phyloP scores from a whole-genome alignment of 1,140 invertebrate genomes.

The Sinella curviseta region DNA sequence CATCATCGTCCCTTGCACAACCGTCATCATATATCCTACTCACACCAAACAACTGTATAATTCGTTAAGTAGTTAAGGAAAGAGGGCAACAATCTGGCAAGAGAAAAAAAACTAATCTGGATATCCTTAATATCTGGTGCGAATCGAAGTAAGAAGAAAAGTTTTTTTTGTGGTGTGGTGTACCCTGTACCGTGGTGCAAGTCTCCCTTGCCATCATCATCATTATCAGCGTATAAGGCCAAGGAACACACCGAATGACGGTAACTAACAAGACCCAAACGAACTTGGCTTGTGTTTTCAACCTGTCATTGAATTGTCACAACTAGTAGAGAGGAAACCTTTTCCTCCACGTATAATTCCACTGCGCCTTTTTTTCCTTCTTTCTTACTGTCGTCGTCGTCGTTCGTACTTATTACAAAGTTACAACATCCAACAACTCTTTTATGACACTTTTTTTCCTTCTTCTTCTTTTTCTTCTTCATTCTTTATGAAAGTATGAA shows the following conservation, averaged over 20 bases:
- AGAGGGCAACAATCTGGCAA: not conserved
- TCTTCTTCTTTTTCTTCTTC: not conserved
- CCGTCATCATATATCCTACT: no score
- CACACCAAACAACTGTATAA: no score
- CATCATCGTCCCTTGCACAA: no score
- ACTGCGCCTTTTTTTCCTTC: not conserved
- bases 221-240: no score
- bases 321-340: not conserved
- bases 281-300: not conserved
- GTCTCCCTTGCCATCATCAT: not conserved
- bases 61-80: not conserved
- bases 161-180: not conserved
- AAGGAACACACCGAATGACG: no score
- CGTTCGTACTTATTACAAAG: not conserved
- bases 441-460: slow-evolving; percentile 4
- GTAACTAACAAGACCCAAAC: not conserved
- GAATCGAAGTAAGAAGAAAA: not conserved
- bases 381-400: not conserved
- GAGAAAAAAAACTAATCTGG: not conserved
- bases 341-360: not conserved
- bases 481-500: slow-evolving; percentile 5
- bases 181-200: not conserved
- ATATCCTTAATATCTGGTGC: not conserved
- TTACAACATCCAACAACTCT: not conserved
- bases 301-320: slow-evolving; percentile 18